Base-by-base conservation (phyloP, 2,888 invertebrate genomes). In the Cecidostiba fungosa region DNA sequence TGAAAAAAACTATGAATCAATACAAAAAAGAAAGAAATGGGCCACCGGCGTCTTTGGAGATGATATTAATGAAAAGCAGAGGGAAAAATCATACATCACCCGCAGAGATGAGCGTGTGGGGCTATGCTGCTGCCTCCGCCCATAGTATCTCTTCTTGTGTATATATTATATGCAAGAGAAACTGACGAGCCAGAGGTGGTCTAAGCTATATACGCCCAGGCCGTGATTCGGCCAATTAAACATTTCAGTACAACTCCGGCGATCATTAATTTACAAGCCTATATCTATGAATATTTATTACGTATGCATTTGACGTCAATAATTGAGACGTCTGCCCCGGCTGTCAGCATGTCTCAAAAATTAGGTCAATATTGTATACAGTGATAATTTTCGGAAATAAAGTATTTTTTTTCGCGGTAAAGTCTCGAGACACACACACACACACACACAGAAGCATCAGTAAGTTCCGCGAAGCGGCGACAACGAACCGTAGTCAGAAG, bases 191-290 rank as follows among this genome's bases (percentile, higher is more conserved):
- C 16, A 50, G 79, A 87, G 89, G 89, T 89, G 87, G 70, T 59
- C 70, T 54, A 8, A 19, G 59, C 87, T 86, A 87, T 87, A 54
- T 83, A 87, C 85, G 86, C 81, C 81, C 72, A 91, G 92, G 92
- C 93, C 92, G 92, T 92, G 92, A 92, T 90, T 88, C 90, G 89
- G 90, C 91, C 92, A 92, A 93, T 93, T 92, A 93, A 73, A 92
- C 92, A 91, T 90, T 90, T 90, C 91, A 86, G 91, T 91, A 92
- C 92, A 91, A 91, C 92, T 92, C 92, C 89, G 90, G 91, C 88
- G 85, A 87, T 92, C 91, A 92, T 92, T 92, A 92, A 92, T 92
- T 92, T 90, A 90, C 87, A 76, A 78, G 29, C 59, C 12, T 43
- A 8, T 43, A 47, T 72, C 2, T 43, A 39, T 50, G 47, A 26